Percentiles rank a stretch among this genome's conserved stretches.
phyloP scores from a whole-genome alignment of 2,113 vertebrate species.

The Chionis minor region DNA sequence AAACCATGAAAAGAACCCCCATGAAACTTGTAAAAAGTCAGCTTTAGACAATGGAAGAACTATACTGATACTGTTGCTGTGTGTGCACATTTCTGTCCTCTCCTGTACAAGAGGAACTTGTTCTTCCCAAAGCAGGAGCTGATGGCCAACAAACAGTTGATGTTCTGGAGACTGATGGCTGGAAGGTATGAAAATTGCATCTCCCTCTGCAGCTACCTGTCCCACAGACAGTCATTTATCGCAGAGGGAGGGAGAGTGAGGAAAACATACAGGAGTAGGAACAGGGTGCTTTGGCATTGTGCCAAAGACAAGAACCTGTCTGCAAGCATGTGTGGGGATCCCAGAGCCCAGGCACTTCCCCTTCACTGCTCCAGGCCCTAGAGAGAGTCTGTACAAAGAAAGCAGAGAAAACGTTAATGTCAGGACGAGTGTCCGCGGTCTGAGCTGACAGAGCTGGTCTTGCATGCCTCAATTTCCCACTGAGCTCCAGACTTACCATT shows the following conservation, averaged over 20 bases:
- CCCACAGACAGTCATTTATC: background rate
- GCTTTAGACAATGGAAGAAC: background rate
- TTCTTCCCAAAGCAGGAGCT: background rate
- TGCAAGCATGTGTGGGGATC: background rate
- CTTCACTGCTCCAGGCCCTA: background rate
- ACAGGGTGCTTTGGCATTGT: background rate
- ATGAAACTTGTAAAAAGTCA: background rate
- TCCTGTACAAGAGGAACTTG: background rate
- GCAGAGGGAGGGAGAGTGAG: background rate
- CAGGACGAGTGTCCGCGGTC: background rate
- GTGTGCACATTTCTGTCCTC: background rate
- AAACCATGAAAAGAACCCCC: background rate
- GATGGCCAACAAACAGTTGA: background rate
- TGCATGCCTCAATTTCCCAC: background rate
- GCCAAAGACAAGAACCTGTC: background rate
- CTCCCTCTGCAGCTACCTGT: background rate
- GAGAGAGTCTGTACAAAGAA: background rate
- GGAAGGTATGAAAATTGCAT: background rate
- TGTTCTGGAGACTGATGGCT: background rate
- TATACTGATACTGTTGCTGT: background rate
- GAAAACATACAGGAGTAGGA: background rate
- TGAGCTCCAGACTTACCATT: background rate
- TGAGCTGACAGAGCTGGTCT: background rate
- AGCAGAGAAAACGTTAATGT: background rate
- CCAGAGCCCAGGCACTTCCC: background rate